These are phyloP conservation scores for Mythimna pallens DNA, from an alignment of 2,888 invertebrate species.

Conservation along the genomic window DNA sequence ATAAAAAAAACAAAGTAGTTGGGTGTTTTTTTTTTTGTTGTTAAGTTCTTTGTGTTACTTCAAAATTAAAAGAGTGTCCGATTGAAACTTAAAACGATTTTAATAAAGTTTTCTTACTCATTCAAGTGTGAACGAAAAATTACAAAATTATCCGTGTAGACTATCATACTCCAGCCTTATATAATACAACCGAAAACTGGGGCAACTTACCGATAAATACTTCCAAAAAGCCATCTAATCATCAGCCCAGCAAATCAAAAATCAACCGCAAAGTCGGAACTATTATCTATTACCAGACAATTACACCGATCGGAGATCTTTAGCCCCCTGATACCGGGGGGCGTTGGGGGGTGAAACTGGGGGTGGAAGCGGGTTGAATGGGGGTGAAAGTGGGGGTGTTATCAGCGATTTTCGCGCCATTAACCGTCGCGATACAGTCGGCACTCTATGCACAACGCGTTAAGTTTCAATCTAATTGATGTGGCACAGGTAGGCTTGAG, in stretches of 20 bases:
- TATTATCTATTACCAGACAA: conserved; percentile 85
- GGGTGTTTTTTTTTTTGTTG: too few species aligned
- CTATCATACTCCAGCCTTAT: background rate
- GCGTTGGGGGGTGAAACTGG: conserved; percentile 61
- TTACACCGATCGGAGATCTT: conserved; percentile 84
- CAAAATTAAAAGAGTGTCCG: background rate
- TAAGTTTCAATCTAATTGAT: conserved; percentile 78
- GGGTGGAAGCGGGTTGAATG: conserved; percentile 55
- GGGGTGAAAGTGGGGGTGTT: conserved; percentile 68
- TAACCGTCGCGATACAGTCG: conserved; percentile 88
- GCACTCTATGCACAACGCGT: conserved; percentile 84
- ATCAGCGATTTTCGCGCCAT: conserved; percentile 87
- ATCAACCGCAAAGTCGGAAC: conserved; percentile 58
- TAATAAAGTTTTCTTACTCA: background rate
- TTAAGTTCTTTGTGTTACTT: too few species aligned
- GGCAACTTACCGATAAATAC: conserved; percentile 17
- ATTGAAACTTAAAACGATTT: background rate
- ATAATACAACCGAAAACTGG: conserved; percentile 4
- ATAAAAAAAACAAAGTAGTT: too few species aligned
- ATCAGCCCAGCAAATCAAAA: conserved; percentile 59
- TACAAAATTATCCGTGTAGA: background rate
- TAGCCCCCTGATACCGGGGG: conserved; percentile 75
- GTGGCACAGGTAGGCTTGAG: conserved; percentile 73
- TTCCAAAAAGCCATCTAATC: conserved; percentile 33
- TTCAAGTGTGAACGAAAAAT: background rate